Conservation (phyloP, 2,888 invertebrate species). For the Zele albiditarsus region DNA sequence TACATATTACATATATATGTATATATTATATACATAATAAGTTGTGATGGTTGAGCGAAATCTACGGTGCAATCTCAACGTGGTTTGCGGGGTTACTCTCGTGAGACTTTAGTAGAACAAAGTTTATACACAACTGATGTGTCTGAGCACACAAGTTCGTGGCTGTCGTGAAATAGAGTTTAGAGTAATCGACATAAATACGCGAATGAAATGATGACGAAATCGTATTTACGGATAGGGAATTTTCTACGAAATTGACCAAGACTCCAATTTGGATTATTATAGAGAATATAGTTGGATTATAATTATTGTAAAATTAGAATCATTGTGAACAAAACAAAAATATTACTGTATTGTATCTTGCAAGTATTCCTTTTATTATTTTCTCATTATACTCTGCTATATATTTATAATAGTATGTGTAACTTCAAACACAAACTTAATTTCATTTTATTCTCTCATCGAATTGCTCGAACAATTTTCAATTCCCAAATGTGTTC, state of each 20-base stretch:
- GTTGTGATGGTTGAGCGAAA: not conserved
- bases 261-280: slow-evolving; percentile 53
- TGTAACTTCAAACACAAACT: not conserved
- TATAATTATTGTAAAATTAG: slow-evolving; percentile 25
- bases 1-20: not conserved
- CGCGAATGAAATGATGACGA: not conserved
- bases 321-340: not conserved
- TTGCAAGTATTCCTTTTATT: slow-evolving; percentile 10
- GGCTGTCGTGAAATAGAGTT: slow-evolving; percentile 8
- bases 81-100: not conserved
- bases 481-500: slow-evolving; percentile 8
- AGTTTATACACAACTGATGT: not conserved
- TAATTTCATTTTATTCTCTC: slow-evolving; percentile 20
- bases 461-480: slow-evolving; percentile 1
- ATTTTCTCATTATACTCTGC: slow-evolving; percentile 23
- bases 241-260: slow-evolving; percentile 59
- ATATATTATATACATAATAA: no score
- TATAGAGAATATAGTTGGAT: slow-evolving; percentile 31
- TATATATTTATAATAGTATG: not conserved
- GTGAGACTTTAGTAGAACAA: not conserved
- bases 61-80: not conserved
- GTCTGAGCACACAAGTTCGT: not conserved
- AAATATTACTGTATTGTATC: slow-evolving; percentile 14
- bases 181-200: slow-evolving; percentile 1
- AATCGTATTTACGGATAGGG: slow-evolving; percentile 23